Conservation (phyloP, 2,113 vertebrate genomes). For the Prochilodus magdalenae region DNA sequence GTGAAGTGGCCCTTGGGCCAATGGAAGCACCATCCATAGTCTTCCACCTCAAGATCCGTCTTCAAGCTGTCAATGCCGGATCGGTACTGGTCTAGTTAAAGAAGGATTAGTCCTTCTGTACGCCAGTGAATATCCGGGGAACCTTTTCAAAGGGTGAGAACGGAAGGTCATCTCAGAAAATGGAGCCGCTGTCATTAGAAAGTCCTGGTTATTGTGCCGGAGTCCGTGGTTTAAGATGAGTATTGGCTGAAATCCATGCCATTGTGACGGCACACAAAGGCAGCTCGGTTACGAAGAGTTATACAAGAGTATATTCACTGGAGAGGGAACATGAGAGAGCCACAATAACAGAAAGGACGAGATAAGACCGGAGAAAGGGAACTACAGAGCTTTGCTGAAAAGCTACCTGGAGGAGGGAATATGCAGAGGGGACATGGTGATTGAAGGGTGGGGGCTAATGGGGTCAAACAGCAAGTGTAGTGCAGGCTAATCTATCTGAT, state of each 20-base stretch:
- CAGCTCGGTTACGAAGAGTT: not conserved
- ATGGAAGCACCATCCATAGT: not conserved
- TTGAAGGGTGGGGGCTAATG: slow-evolving; percentile 1
- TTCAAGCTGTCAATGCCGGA: not conserved
- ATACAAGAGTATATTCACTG: not conserved
- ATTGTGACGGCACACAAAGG: not conserved
- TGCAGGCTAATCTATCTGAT: slow-evolving; percentile 17
- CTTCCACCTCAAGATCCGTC: not conserved
- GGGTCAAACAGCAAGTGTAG: not conserved
- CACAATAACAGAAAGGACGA: not conserved
- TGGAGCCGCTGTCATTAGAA: not conserved
- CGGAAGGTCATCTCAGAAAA: not conserved
- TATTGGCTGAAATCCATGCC: not conserved
- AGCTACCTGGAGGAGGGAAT: not conserved
- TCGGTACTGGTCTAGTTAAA: not conserved
- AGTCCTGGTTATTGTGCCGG: not conserved
- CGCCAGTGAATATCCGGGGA: not conserved
- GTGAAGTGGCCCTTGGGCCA: not conserved
- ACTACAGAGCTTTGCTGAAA: not conserved
- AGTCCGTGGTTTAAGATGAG: not conserved
- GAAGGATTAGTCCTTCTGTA: slow-evolving; percentile 1
- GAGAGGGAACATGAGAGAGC: not conserved
- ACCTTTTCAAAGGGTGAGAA: not conserved
- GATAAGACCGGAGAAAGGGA: not conserved
- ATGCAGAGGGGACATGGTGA: not conserved